Evolutionary conservation across 2,888 invertebrate species (phyloP), one percentile per base, ranked within the genome.

Genomic region (Hirudinaria manillensis): DNA sequence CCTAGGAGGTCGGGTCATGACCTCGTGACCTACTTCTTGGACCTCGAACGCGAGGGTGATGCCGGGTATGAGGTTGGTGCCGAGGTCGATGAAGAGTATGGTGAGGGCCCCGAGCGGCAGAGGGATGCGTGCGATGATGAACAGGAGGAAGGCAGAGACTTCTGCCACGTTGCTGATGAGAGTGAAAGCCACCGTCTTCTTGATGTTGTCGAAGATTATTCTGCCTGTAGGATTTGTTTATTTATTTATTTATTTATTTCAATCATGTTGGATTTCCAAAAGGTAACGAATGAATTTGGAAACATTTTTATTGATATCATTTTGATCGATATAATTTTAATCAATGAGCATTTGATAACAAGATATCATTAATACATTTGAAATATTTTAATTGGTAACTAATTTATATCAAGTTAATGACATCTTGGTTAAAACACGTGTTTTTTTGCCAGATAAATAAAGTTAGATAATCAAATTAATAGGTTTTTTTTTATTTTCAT

Each of bases 21-120:
- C 93, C 89, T 93, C 93, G 80, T 92, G 90, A 87, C 93, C 93
- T 78, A 92, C 91, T 87, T 93, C 93, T 78, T 93, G 92, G n/a
- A 55, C 65, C 70, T 76, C 76, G 51, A 76, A 74, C 3, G 68
- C 27, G 1, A 76, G 71, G 38, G 45, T 3, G 45, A 76, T 74
- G 13, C 73, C 70, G 21, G 76, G 76, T 13, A 76, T 55, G 34
- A 76, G 56, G 61, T 76, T 73, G 6, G 76, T 76, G 24, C 76
- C 76, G 24, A 76, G 70, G 24, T 76, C 76, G 29, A 76, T 74
- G 72, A 76, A 66, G 38, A 76, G 38, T 70, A 76, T 76, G 36
- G 74, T 76, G 21, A 76, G 74, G 27, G 76, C 65, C n/a, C 76
- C 74, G 19, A 76, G 74, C 10, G 76, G 76, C n/a, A 76, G 70